These are phyloP conservation scores for Bambusicola thoracicus DNA, from an alignment of 2,113 vertebrate species.

Conservation along the genomic window DNA sequence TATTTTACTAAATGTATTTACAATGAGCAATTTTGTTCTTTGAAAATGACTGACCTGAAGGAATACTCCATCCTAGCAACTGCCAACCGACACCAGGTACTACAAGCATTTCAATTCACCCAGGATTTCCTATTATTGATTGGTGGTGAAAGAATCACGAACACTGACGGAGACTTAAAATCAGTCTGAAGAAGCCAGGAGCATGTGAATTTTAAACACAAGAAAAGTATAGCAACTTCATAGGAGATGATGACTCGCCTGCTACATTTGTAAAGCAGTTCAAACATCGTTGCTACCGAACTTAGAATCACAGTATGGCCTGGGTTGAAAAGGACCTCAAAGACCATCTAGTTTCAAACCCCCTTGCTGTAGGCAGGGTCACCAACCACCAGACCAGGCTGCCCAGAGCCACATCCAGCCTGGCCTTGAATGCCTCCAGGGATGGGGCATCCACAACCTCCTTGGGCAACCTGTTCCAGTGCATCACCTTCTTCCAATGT, in stretches of 20 bases:
- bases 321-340: too few relatives aligned
- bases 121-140: not conserved
- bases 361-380: too few relatives aligned
- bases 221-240: not conserved
- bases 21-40: slow-evolving; percentile 17
- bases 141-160: slow-evolving; percentile 1
- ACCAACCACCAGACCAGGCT: too few relatives aligned
- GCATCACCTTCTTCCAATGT: too few relatives aligned
- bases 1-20: slow-evolving; percentile 25
- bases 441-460: too few relatives aligned
- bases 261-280: slow-evolving; percentile 2
- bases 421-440: too few relatives aligned
- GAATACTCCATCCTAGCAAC: not conserved
- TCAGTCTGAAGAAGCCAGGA: not conserved
- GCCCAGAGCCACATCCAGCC: too few relatives aligned
- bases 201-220: slow-evolving; percentile 16
- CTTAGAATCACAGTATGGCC: too few relatives aligned
- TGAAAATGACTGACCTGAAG: slow-evolving; percentile 14
- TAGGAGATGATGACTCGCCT: not conserved
- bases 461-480: too few relatives aligned
- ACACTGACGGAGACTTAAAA: not conserved
- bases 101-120: not conserved
- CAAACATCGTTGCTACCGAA: slow-evolving; percentile 19
- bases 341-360: too few relatives aligned
- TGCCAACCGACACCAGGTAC: not conserved